Conservation (phyloP, 2,113 vertebrate genomes). For the Cathartes aura region DNA sequence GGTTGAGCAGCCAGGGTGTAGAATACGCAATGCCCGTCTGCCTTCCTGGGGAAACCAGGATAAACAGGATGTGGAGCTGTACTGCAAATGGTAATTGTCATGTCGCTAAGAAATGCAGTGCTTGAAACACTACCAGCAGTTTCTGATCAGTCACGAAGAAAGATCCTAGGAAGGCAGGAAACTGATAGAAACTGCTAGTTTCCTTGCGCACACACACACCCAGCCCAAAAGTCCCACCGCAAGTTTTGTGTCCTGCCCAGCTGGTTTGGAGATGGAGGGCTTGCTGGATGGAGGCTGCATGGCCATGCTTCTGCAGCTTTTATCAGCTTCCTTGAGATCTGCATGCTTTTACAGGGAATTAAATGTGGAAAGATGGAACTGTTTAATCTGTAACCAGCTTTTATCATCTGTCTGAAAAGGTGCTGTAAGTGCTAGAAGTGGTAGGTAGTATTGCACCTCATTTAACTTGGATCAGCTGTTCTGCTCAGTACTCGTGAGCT, state of each 20-base stretch:
- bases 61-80: not conserved
- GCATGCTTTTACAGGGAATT: fast-evolving
- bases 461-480: not conserved
- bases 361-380: not conserved
- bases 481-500: not conserved
- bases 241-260: not conserved
- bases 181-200: fast-evolving
- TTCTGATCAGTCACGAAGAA: fast-evolving
- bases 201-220: fast-evolving
- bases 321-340: not conserved
- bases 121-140: fast-evolving
- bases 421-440: not conserved
- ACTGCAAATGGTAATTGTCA: not conserved
- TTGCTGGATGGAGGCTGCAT: fast-evolving
- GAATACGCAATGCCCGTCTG: fast-evolving
- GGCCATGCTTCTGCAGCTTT: fast-evolving
- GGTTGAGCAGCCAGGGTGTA: not conserved
- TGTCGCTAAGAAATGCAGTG: not conserved
- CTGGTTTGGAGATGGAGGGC: not conserved
- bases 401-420: not conserved
- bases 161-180: not conserved
- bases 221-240: fast-evolving
- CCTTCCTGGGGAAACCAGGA: not conserved
- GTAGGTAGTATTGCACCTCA: fast-evolving
- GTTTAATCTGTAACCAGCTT: not conserved